Conservation (phyloP, 2,888 invertebrate genomes). For the Prosopocoilus inquinatus region DNA sequence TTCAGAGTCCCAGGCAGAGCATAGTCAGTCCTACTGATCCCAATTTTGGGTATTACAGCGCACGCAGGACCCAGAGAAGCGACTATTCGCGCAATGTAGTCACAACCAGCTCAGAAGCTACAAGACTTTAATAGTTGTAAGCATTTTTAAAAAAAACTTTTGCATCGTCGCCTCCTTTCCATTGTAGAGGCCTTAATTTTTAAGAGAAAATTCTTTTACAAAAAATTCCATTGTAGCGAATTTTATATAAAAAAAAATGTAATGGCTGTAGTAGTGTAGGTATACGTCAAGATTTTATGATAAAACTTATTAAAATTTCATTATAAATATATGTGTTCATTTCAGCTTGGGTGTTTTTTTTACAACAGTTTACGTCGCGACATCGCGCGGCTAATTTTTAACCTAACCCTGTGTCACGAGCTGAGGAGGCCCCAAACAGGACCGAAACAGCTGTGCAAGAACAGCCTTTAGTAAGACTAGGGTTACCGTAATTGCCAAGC, state of each 20-base stretch:
- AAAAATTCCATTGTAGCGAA: background rate
- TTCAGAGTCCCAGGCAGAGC: slow-evolving; percentile 46
- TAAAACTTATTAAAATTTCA: no score
- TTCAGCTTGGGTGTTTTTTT: no score
- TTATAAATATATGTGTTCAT: no score
- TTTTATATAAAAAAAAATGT: background rate
- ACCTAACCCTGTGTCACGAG: no score
- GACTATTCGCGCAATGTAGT: slow-evolving; percentile 52
- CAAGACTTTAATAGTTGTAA: slow-evolving; percentile 52
- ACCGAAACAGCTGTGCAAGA: no score
- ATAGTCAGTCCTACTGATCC: slow-evolving; percentile 49
- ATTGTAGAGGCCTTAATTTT: slow-evolving; percentile 4
- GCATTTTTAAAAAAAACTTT: background rate
- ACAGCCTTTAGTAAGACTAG: no score
- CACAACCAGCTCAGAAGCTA: slow-evolving; percentile 67
- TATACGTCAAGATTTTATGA: background rate
- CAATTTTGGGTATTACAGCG: slow-evolving; percentile 49
- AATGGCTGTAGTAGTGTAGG: slow-evolving; percentile 1
- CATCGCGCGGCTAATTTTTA: no score
- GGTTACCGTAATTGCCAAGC: no score
- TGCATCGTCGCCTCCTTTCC: slow-evolving; percentile 7
- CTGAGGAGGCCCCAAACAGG: no score
- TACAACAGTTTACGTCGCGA: no score
- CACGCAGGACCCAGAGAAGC: slow-evolving; percentile 51
- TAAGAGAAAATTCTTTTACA: background rate